phyloP scores from a whole-genome alignment of 2,797 vertebrate genomes.

The Enoplosus armatus region DNA sequence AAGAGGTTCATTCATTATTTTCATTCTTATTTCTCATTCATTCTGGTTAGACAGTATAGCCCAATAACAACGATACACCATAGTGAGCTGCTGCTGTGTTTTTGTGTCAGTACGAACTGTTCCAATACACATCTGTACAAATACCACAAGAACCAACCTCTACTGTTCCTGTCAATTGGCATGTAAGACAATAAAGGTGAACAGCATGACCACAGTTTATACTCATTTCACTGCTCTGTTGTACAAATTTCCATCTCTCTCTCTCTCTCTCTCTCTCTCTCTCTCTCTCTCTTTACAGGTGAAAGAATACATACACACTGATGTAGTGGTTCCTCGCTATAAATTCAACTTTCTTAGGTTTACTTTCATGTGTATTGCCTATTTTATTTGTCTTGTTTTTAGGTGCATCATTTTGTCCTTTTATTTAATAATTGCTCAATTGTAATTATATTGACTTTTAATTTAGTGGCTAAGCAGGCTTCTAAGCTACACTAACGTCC shows the following conservation, averaged over 20 bases:
- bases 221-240: background rate
- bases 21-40: slow-evolving; percentile 3
- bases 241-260: too few species aligned
- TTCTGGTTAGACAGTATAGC: background rate
- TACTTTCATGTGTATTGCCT: background rate
- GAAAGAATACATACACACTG: background rate
- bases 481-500: background rate
- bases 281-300: background rate
- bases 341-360: background rate
- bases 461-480: background rate
- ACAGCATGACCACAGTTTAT: background rate
- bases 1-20: slow-evolving; percentile 17
- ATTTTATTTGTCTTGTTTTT: slow-evolving; percentile 7
- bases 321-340: background rate
- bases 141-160: background rate
- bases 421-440: background rate
- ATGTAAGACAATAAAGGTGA: background rate
- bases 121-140: background rate
- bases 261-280: too few species aligned
- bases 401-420: background rate
- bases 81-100: background rate
- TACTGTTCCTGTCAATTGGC: background rate
- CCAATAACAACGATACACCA: background rate
- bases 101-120: background rate
- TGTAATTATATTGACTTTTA: background rate